Base-by-base conservation (phyloP, 1,140 invertebrate species). In the Euborellia annulipes region DNA sequence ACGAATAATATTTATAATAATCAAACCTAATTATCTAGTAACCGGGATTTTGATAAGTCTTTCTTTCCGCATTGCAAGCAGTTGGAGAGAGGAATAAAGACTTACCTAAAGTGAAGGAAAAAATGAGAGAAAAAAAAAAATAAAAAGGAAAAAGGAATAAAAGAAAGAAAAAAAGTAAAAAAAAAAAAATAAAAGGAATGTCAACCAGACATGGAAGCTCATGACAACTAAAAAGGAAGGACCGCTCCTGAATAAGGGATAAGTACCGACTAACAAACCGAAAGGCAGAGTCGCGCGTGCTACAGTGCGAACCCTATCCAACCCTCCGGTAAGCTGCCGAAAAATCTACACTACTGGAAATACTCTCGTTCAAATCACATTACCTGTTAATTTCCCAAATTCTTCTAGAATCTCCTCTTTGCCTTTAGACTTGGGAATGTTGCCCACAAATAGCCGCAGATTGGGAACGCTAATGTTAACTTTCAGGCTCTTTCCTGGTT, bases 391-490 rank as follows among this genome's bases (percentile, higher is more conserved):
- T 89, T 96, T 97, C 84, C 85, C 82, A 84, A 98, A 96, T 81
- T 98, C 94, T 75, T 96, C 91, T 79, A 92, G 82, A 76, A 98
- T 97, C 81, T 98, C 92, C 76, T 97, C 91, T 90, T 92, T 95
- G 77, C 89, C 86, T 85, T 97, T 97, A 76, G 88, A 94, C 81
- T 98, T 98, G 78, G 94, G 94, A 84, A 98, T 97, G 82, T 98
- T 98, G 75, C 94, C 94, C 75, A 98, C 88, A 82, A 98, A 98
- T 78, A 98, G 87, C 75, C 93, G 89, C 71, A 94, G 86, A 80
- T 98, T 98, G 73, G 93, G 91, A 79, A 97, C 87, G 71, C 92
- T 97, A 82, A 97, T 89, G 82, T 97, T 98, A 76, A 97, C 91
- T 91, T 96, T 97, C 73, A 98, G 80, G 73, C 80, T 81, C 81